Conservation (phyloP, 2,888 invertebrate species). For the Siphonodentalium dalli region DNA sequence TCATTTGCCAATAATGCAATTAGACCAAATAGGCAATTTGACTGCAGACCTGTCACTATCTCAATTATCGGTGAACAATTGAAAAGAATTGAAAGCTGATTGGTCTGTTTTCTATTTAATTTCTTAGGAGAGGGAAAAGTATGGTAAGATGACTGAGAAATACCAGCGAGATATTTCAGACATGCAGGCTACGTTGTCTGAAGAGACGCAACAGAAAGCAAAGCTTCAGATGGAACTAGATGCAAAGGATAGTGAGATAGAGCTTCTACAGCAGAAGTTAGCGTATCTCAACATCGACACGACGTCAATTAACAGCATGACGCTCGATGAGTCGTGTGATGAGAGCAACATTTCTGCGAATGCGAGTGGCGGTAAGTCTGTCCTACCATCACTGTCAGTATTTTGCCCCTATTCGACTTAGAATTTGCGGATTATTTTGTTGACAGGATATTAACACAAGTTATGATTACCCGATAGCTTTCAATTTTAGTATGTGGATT, state of each 20-base stretch:
- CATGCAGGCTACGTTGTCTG: constrained; percentile 80
- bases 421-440: background rate
- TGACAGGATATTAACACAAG: too few species aligned
- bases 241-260: constrained; percentile 95
- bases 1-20: too few species aligned
- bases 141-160: constrained; percentile 83
- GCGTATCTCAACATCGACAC: constrained; percentile 84
- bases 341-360: too few species aligned
- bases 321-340: constrained; percentile 58
- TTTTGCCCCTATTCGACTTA: too few species aligned
- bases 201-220: constrained; percentile 68
- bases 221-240: constrained; percentile 95
- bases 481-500: too few species aligned
- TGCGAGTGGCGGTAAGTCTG: background rate
- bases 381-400: background rate
- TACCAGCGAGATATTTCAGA: constrained; percentile 88
- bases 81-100: too few species aligned
- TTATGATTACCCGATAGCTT: too few species aligned
- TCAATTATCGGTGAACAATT: too few species aligned
- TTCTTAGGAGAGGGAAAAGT: constrained; percentile 86
- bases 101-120: constrained; percentile 3
- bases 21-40: too few species aligned
- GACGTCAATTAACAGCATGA: constrained; percentile 84
- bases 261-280: constrained; percentile 83
- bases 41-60: too few species aligned